phyloP scores from a whole-genome alignment of 1,140 invertebrate genomes.

The Drosophila aff. region DNA sequence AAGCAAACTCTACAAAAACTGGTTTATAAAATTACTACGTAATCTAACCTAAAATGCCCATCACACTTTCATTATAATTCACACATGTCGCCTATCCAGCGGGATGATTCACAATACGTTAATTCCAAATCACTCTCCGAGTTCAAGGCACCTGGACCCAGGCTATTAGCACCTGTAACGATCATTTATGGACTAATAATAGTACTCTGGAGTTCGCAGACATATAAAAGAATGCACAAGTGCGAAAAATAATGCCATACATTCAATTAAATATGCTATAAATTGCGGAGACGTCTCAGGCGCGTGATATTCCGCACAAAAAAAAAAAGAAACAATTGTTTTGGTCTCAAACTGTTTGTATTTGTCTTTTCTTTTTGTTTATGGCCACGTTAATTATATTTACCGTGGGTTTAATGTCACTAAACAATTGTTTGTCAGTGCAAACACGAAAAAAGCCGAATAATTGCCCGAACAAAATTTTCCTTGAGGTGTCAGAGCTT shows the following conservation, averaged over 20 bases:
- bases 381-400: conserved; percentile 40
- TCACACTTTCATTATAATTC: conserved; percentile 23
- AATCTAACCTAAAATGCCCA: not conserved
- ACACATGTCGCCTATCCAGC: not conserved
- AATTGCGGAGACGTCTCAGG: conserved; percentile 29
- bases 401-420: conserved; percentile 18
- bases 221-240: conserved; percentile 26
- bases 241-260: conserved; percentile 27
- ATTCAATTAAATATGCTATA: conserved; percentile 48
- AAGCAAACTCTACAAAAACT: not conserved
- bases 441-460: conserved; percentile 26
- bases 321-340: conserved; percentile 10
- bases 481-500: conserved; percentile 2
- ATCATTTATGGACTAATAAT: conserved; percentile 49
- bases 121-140: not conserved
- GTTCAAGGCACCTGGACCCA: conserved; percentile 51
- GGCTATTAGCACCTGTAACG: conserved; percentile 44
- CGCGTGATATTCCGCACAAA: conserved; percentile 51
- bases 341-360: conserved; percentile 35
- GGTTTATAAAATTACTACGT: not conserved
- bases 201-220: not conserved
- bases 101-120: conserved; percentile 12
- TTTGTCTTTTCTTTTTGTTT: conserved; percentile 42
- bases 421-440: conserved; percentile 36
- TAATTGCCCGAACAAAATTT: conserved; percentile 1